Conservation (phyloP, 2,888 invertebrate species). For the Myopa testacea region DNA sequence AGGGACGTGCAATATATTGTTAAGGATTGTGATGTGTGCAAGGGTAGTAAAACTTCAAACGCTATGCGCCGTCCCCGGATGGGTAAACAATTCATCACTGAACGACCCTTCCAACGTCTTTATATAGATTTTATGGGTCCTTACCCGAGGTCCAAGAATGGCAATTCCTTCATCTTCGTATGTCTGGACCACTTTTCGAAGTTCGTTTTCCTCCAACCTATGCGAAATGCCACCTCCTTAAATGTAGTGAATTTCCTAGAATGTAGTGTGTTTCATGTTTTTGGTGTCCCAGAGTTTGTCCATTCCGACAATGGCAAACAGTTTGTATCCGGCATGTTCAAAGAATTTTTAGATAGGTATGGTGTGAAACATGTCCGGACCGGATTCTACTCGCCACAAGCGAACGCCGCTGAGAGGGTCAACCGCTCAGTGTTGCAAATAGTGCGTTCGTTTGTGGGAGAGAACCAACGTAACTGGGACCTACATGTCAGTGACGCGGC, state of each 20-base stretch:
- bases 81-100: conserved; percentile 18
- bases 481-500: conserved; percentile 50
- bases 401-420: conserved; percentile 53
- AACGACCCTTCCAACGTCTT: conserved; percentile 22
- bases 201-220: conserved; percentile 11
- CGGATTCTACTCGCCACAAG: conserved; percentile 55
- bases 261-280: conserved; percentile 48
- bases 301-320: conserved; percentile 55
- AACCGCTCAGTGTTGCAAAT: conserved; percentile 49
- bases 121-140: conserved; percentile 40
- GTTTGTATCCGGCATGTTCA: conserved; percentile 45
- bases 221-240: not conserved
- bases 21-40: not conserved
- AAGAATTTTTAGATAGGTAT: conserved; percentile 42
- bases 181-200: conserved; percentile 21
- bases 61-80: conserved; percentile 6
- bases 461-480: conserved; percentile 54
- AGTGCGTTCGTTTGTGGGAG: conserved; percentile 42
- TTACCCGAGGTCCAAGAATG: conserved; percentile 28
- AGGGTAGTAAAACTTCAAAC: conserved; percentile 13
- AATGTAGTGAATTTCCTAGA: conserved; percentile 9
- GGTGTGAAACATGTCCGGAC: conserved; percentile 30
- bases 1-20: conserved; percentile 36
- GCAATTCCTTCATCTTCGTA: conserved; percentile 19
- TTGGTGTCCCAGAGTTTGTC: conserved; percentile 50